phyloP scores from a whole-genome alignment of 2,888 invertebrate species.

The Zeuzera pyrina region DNA sequence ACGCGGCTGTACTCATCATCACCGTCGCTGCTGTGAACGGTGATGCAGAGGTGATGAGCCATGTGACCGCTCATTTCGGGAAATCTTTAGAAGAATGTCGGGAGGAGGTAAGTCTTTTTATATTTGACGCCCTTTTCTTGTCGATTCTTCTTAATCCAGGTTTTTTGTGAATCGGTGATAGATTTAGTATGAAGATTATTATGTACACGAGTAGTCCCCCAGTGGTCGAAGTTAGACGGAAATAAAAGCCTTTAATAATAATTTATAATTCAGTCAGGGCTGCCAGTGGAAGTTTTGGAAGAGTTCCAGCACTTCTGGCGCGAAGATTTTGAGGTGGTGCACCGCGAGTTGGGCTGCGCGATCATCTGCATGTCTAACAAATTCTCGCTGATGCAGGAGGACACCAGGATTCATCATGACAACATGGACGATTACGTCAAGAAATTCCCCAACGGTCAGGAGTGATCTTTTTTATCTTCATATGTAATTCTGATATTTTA shows the following conservation, averaged over 20 bases:
- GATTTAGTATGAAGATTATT: not conserved
- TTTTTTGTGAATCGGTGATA: too few species aligned
- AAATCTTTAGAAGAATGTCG: conserved; percentile 53
- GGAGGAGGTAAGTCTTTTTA: conserved; percentile 38
- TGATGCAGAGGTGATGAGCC: conserved; percentile 60
- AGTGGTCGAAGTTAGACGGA: not conserved
- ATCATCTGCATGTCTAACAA: conserved; percentile 67
- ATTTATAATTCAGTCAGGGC: conserved; percentile 37
- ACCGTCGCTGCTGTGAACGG: conserved; percentile 28
- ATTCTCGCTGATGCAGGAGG: conserved; percentile 53
- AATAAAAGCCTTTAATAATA: not conserved
- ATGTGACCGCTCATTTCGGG: conserved; percentile 61
- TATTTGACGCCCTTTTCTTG: too few species aligned
- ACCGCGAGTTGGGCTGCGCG: conserved; percentile 63
- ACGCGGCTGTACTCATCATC: conserved; percentile 20
- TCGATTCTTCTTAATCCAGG: too few species aligned
- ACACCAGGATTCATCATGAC: conserved; percentile 52
- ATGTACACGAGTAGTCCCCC: not conserved
- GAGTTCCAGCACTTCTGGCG: conserved; percentile 65
- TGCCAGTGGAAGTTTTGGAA: conserved; percentile 45
- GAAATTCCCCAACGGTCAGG: conserved; percentile 55
- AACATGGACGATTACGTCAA: conserved; percentile 62
- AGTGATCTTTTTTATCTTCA: not conserved
- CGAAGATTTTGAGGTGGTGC: conserved; percentile 59
- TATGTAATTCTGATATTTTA: not conserved